Evolutionary conservation across 2,888 invertebrate genomes (phyloP).

Genomic region (Agrochola macilenta): DNA sequence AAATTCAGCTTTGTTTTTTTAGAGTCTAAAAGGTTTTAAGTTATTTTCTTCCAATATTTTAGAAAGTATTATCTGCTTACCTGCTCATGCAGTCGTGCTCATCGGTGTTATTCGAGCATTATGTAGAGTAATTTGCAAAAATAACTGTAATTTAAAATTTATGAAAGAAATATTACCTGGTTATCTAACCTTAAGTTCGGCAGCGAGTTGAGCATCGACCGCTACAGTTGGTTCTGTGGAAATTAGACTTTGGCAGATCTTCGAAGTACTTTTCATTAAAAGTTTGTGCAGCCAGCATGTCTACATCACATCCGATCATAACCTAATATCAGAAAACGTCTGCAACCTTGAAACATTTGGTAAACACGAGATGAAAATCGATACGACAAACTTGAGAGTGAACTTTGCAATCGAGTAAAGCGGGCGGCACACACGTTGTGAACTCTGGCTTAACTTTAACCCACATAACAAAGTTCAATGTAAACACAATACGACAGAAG

Average conservation of each 20-base stretch:
- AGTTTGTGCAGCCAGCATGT: slow-evolving; percentile 21
- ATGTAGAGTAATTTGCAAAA: not conserved
- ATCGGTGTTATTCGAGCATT: not conserved
- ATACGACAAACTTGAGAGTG: slow-evolving; percentile 87
- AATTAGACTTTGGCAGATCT: not conserved
- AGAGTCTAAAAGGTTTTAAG: not conserved
- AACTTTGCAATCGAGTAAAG: slow-evolving; percentile 88
- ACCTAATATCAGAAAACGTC: slow-evolving; percentile 58
- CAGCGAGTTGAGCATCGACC: not conserved
- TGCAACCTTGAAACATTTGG: slow-evolving; percentile 88
- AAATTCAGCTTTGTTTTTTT: not conserved
- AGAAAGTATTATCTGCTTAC: not conserved
- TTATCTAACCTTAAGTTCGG: not conserved
- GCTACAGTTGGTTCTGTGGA: not conserved
- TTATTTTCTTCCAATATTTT: not conserved
- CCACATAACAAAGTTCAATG: slow-evolving; percentile 91
- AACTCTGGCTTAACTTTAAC: slow-evolving; percentile 91
- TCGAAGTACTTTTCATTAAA: slow-evolving; percentile 14
- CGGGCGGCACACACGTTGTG: slow-evolving; percentile 86
- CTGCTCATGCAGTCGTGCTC: not conserved
- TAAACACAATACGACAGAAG: slow-evolving; percentile 90
- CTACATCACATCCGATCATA: slow-evolving; percentile 34
- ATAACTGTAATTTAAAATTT: not conserved
- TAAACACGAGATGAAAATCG: slow-evolving; percentile 90
- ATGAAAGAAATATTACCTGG: not conserved